Evolutionary conservation across 2,888 invertebrate genomes (phyloP).

Genomic region (Heteromyza rotundicornis): DNA sequence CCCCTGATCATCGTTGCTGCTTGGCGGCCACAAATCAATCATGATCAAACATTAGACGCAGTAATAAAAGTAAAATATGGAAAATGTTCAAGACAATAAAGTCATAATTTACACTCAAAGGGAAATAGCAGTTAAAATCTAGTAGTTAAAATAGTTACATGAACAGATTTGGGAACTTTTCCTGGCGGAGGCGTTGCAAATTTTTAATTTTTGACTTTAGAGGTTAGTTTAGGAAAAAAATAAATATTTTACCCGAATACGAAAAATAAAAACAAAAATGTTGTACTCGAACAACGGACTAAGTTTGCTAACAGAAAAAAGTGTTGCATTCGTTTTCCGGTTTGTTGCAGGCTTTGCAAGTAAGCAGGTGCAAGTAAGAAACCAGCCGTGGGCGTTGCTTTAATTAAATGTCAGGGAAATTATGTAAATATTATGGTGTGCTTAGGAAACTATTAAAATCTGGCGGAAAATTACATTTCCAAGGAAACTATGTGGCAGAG

Average conservation of each 20-base stretch:
- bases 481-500: too few relatives aligned
- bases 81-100: neutral
- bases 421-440: neutral
- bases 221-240: slow-evolving; percentile 5
- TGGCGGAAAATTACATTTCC: too few relatives aligned
- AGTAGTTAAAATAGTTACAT: slow-evolving; percentile 12
- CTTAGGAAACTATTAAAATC: too few relatives aligned
- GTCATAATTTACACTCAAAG: neutral
- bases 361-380: neutral
- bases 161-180: too few relatives aligned
- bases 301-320: too few relatives aligned
- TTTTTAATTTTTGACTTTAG: slow-evolving; percentile 8
- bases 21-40: neutral
- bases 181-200: slow-evolving; percentile 3
- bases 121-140: too few relatives aligned
- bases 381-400: neutral
- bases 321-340: slow-evolving; percentile 4
- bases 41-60: neutral
- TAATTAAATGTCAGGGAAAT: neutral
- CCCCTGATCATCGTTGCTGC: neutral
- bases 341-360: too few relatives aligned
- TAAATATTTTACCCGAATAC: neutral
- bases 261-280: neutral
- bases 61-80: slow-evolving; percentile 3
- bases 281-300: too few relatives aligned